Evolutionary conservation across 2,113 vertebrate genomes (phyloP).

Genomic region (Ictalurus furcatus): DNA sequence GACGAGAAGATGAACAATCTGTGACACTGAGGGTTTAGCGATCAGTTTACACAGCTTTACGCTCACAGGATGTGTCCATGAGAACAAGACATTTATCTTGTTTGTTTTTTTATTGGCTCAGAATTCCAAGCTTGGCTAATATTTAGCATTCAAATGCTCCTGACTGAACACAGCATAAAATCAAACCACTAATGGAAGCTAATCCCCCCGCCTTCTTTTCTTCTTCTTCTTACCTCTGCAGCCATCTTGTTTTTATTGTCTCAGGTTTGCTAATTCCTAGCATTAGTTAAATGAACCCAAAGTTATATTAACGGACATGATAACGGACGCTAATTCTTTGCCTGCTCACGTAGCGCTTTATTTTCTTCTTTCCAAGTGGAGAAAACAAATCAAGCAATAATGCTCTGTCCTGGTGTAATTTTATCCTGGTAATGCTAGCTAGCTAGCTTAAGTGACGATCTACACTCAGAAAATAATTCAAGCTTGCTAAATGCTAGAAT

Average conservation of each 20-base stretch:
- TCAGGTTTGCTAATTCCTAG: background rate
- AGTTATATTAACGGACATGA: background rate
- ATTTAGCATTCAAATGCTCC: background rate
- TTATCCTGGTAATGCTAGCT: no score
- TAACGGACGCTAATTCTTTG: background rate
- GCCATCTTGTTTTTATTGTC: no score
- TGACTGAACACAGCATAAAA: background rate
- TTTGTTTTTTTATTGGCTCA: background rate
- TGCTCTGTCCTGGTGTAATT: no score
- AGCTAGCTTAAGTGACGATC: background rate
- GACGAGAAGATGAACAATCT: background rate
- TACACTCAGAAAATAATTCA: no score
- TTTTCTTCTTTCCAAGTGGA: no score
- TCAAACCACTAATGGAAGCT: background rate
- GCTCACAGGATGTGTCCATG: background rate
- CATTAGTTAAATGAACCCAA: background rate
- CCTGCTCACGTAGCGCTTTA: no score
- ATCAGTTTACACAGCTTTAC: background rate
- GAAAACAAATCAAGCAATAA: no score
- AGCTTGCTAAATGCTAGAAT: no score
- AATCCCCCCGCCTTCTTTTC: background rate
- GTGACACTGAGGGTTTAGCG: background rate
- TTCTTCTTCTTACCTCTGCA: background rate
- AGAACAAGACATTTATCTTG: background rate
- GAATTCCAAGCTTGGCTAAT: background rate